Evolutionary conservation across 2,888 invertebrate genomes (phyloP), one percentile per base, ranked within the genome.

Genomic region (Clivina fossor): DNA sequence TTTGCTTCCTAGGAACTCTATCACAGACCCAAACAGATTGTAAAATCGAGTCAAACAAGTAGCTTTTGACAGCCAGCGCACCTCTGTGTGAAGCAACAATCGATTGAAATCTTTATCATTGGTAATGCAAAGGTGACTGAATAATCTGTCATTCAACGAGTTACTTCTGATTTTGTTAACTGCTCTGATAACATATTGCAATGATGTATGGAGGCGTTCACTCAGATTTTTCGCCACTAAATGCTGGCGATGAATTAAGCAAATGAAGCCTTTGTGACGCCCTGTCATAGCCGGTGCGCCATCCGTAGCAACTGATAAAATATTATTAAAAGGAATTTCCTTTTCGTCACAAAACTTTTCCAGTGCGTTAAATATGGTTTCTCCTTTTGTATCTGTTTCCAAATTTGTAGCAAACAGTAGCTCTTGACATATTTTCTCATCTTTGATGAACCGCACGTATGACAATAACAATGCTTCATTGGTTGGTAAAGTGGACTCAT

Each of bases 1-100:
- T 67, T 64, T 65, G 41, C 22, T 66, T 63, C 66, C 64, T 44
- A 66, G 59, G 61, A 67, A 66, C 57, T 66, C 63, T 62, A 68
- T 48, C 8, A 66, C 63, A 59, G 65, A 64, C 54, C 65, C 61
- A 65, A 65, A 64, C 47, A 61, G 56, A 51, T 54, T 56, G 53
- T 56, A 62, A 60, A 64, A 64, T 48, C 64, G 58, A 53, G 41
- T 58, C 56, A 58, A 40, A 56, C 51, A 58, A 46, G 51, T 32
- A 50, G 40, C 47, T 56, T 47, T 58, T 32, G 56, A 63, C 35
- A 60, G 40, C 51, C 51, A 43, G 22, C 51, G 41, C 7, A 51
- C 43, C 43, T 43, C 43, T 43, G 51, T 51, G 33, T 51, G n/a
- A 30, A 51, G 15, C 22, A 51, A 33, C 22, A 51, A 50, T 8